phyloP scores from a whole-genome alignment of 2,888 invertebrate genomes.

The Microctonus brassicae region DNA sequence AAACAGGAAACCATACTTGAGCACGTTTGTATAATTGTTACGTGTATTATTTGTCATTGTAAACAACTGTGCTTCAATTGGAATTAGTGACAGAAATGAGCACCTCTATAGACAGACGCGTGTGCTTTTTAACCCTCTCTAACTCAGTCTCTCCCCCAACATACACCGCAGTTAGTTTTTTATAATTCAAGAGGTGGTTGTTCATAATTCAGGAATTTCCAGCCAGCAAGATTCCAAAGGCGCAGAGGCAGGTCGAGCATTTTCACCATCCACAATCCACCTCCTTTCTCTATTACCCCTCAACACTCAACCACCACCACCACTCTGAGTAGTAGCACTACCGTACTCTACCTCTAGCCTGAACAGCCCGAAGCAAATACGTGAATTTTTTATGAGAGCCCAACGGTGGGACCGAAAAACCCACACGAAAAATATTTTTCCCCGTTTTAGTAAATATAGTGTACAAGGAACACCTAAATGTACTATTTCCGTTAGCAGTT shows the following conservation, averaged over 20 bases:
- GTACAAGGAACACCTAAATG: not conserved
- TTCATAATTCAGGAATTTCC: constrained; percentile 41
- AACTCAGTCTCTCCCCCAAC: not conserved
- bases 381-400: constrained; percentile 24
- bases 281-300: not conserved
- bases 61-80: constrained; percentile 42
- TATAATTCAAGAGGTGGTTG: constrained; percentile 39
- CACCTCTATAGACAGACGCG: not conserved
- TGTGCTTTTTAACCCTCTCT: not conserved
- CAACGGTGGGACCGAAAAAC: not conserved
- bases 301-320: not conserved
- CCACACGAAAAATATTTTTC: not conserved
- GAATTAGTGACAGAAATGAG: constrained; percentile 23
- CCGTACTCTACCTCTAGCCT: constrained; percentile 1
- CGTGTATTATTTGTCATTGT: not conserved
- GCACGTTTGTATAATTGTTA: constrained; percentile 10
- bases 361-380: constrained; percentile 34
- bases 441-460: not conserved
- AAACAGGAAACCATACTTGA: constrained; percentile 42
- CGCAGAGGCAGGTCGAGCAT: constrained; percentile 15
- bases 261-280: constrained; percentile 7
- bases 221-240: constrained; percentile 30
- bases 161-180: constrained; percentile 19
- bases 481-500: not conserved
- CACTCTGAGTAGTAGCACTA: not conserved